These are phyloP conservation scores for Oscheius sp. DNA, from an alignment of 2,888 invertebrate species.

Conservation along the genomic window DNA sequence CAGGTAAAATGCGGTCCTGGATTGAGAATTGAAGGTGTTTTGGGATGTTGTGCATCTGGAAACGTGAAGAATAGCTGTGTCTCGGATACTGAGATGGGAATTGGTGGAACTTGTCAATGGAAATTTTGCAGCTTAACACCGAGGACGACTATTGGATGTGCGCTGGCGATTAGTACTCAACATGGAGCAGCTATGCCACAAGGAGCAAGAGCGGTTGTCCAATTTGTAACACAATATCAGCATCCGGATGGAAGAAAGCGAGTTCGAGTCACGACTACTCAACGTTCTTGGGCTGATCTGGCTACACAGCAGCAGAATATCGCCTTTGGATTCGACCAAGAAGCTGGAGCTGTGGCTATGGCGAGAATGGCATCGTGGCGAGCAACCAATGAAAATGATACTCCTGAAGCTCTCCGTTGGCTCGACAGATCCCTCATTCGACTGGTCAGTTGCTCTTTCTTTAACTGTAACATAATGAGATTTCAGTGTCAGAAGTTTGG, in stretches of 20 bases:
- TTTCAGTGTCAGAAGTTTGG: slow-evolving; percentile 97
- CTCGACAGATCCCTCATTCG: slow-evolving; percentile 96
- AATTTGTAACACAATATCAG: slow-evolving; percentile 97
- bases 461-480: neutral
- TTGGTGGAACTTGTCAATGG: slow-evolving; percentile 98
- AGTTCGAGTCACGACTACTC: slow-evolving; percentile 93
- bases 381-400: slow-evolving; percentile 83
- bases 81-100: slow-evolving; percentile 94
- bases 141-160: slow-evolving; percentile 88
- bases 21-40: slow-evolving; percentile 75
- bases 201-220: slow-evolving; percentile 93
- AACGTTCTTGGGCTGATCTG: slow-evolving; percentile 96
- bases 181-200: slow-evolving; percentile 82
- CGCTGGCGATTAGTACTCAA: slow-evolving; percentile 94
- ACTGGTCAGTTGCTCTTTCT: slow-evolving; percentile 76
- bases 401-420: slow-evolving; percentile 95
- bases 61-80: slow-evolving; percentile 86
- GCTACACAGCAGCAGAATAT: slow-evolving; percentile 75
- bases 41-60: slow-evolving; percentile 93
- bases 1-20: slow-evolving; percentile 64
- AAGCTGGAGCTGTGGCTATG: slow-evolving; percentile 96
- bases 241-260: slow-evolving; percentile 86
- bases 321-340: slow-evolving; percentile 76
- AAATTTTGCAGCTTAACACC: slow-evolving; percentile 91
- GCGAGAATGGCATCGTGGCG: slow-evolving; percentile 93